Evolutionary conservation across 2,797 vertebrate genomes (phyloP).

Genomic region (Avahi laniger): DNA sequence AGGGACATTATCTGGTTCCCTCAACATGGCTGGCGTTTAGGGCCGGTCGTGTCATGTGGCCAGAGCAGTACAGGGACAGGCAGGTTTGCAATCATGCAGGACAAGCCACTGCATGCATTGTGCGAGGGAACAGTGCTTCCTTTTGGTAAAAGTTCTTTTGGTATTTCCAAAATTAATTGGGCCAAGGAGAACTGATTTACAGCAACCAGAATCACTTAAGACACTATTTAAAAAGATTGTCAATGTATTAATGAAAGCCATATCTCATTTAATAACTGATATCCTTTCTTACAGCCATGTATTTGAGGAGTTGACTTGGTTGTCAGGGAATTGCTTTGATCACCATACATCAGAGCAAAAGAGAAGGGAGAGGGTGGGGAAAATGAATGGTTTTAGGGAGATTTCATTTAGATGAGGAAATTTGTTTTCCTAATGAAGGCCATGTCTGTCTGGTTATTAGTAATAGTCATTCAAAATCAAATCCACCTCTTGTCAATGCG

Average conservation of each 20-base stretch:
- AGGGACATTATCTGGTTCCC: neutral
- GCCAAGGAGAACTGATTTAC: slow-evolving; percentile 26
- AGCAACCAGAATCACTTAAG: slow-evolving; percentile 36
- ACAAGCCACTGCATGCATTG: fast-evolving
- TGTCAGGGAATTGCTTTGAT: slow-evolving; percentile 66
- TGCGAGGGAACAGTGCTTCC: neutral
- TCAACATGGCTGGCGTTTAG: neutral
- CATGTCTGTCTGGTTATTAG: slow-evolving; percentile 53
- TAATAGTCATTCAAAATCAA: slow-evolving; percentile 62
- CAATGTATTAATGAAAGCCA: neutral
- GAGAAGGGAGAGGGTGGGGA: neutral
- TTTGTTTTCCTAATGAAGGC: slow-evolving; percentile 67
- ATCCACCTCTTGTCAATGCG: neutral
- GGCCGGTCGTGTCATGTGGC: neutral
- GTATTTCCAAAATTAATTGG: slow-evolving; percentile 41
- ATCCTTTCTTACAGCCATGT: slow-evolving; percentile 40
- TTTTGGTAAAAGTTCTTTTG: slow-evolving; percentile 10
- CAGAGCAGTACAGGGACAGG: neutral
- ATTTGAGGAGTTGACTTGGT: slow-evolving; percentile 58
- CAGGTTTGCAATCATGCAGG: neutral
- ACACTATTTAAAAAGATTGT: slow-evolving; percentile 24
- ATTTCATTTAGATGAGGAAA: slow-evolving; percentile 75
- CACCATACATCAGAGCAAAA: slow-evolving; percentile 52
- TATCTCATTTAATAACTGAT: slow-evolving; percentile 59
- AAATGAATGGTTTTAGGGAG: slow-evolving; percentile 60